Conservation (phyloP, 1,140 invertebrate genomes). For the Aphis gossypii region DNA sequence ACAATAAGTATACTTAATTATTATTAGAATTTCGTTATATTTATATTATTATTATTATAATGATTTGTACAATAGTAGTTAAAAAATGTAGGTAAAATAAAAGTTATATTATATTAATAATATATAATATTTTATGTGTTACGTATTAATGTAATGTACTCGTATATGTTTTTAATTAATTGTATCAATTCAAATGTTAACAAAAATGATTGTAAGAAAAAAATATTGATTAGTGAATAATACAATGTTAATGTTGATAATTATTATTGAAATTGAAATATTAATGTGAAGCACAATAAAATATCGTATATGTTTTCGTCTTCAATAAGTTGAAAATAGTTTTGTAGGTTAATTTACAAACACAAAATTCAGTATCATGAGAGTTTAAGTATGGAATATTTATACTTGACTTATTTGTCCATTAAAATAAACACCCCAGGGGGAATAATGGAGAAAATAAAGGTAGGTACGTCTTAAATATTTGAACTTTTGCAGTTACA, state of each 20-base stretch:
- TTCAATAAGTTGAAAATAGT: not conserved
- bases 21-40: not conserved
- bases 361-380: not conserved
- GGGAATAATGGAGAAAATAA: not conserved
- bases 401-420: not conserved
- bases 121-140: not conserved
- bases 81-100: not conserved
- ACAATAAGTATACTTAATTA: not conserved
- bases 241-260: not conserved
- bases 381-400: not conserved
- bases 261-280: too few species aligned
- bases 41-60: not conserved
- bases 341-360: not conserved
- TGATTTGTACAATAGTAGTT: not conserved
- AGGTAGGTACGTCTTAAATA: not conserved
- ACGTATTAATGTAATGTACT: not conserved
- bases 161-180: too few species aligned
- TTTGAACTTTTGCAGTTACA: not conserved
- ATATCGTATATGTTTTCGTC: too few species aligned
- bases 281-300: too few species aligned
- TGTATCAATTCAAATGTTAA: not conserved
- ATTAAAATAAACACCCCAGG: not conserved
- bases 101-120: not conserved
- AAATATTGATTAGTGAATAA: not conserved
- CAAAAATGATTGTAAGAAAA: not conserved